phyloP scores from a whole-genome alignment of 1,140 invertebrate species.

The Neuroterus valhalla region DNA sequence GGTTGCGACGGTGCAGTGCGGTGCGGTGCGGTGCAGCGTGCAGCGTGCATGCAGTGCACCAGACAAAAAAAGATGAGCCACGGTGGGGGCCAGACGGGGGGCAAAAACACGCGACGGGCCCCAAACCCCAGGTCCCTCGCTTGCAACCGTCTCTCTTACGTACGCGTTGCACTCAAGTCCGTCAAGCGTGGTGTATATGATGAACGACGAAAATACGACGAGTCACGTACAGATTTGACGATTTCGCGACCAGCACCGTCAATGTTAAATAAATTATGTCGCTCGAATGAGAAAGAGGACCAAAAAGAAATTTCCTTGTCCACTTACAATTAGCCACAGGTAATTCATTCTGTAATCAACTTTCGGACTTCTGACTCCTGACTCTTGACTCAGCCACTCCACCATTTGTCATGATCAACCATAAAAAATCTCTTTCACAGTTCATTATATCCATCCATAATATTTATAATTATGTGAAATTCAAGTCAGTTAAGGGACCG shows the following conservation, averaged over 20 bases:
- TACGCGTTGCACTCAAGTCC: slow-evolving; percentile 44
- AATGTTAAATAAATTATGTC: slow-evolving; percentile 31
- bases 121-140: slow-evolving; percentile 57
- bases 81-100: slow-evolving; percentile 68
- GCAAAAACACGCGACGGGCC: slow-evolving; percentile 69
- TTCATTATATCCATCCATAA: too few relatives aligned
- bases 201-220: slow-evolving; percentile 26
- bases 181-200: slow-evolving; percentile 33
- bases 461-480: too few relatives aligned
- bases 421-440: too few relatives aligned
- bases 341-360: slow-evolving; percentile 21
- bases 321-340: slow-evolving; percentile 25
- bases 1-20: slow-evolving; percentile 48
- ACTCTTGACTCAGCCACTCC: too few relatives aligned
- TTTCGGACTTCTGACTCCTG: slow-evolving; percentile 3
- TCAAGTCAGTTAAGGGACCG: too few relatives aligned
- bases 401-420: too few relatives aligned
- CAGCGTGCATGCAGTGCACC: slow-evolving; percentile 62
- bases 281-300: background rate
- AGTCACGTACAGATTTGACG: slow-evolving; percentile 27
- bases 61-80: slow-evolving; percentile 69
- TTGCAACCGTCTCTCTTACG: slow-evolving; percentile 28
- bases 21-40: too few relatives aligned
- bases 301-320: background rate
- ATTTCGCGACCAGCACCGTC: slow-evolving; percentile 19